phyloP scores from a whole-genome alignment of 2,113 vertebrate genomes.

The Tichodroma muraria region DNA sequence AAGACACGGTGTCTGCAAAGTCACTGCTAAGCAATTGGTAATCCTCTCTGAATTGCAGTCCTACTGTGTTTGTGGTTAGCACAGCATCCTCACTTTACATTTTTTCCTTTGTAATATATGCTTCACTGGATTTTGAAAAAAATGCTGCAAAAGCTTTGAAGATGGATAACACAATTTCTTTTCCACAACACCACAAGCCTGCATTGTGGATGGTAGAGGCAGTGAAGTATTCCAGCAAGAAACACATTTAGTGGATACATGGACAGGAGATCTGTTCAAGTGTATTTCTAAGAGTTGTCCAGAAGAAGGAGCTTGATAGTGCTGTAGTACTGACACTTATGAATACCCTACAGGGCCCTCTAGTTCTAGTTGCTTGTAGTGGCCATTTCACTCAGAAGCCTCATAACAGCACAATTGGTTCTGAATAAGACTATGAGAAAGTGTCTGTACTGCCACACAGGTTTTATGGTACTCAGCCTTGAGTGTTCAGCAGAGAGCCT shows the following conservation, averaged over 20 bases:
- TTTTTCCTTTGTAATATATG: background rate
- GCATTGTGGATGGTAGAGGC: background rate
- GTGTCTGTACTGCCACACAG: background rate
- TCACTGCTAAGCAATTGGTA: background rate
- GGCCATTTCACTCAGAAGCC: background rate
- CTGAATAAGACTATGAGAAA: background rate
- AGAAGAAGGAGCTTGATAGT: background rate
- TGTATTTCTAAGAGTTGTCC: background rate
- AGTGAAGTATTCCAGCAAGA: background rate
- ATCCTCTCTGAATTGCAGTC: background rate
- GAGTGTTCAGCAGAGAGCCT: background rate
- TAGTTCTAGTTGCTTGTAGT: background rate
- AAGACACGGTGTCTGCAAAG: background rate
- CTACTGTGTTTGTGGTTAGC: background rate
- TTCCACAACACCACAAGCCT: background rate
- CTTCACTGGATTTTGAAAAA: conserved; percentile 13
- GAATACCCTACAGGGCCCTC: background rate
- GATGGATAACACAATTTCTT: background rate
- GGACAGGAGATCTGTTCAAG: background rate
- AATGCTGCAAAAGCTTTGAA: background rate
- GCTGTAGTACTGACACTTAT: background rate
- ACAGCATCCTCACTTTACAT: background rate
- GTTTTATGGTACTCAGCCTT: background rate
- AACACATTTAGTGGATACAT: background rate
- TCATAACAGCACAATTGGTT: background rate